These are phyloP conservation scores for Nycticebus coucang DNA, from an alignment of 2,113 vertebrate species.

Conservation along the genomic window DNA sequence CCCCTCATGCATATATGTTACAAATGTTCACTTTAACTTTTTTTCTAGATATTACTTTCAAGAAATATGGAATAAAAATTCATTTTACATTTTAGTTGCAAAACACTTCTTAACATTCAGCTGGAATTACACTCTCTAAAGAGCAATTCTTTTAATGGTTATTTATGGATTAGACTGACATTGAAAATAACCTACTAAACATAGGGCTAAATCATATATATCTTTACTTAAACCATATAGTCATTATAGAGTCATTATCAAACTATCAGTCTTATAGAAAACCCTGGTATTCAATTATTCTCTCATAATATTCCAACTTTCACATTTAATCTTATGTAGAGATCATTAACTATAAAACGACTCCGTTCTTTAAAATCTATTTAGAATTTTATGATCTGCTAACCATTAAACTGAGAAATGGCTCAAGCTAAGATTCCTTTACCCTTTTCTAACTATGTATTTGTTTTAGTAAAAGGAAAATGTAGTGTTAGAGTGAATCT, in stretches of 20 bases:
- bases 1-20: rapidly evolving
- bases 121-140: not conserved
- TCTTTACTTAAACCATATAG: not conserved
- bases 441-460: not conserved
- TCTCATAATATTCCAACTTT: conserved; percentile 21
- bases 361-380: not conserved
- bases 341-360: not conserved
- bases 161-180: not conserved
- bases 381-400: not conserved
- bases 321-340: conserved; percentile 11
- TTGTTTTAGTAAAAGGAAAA: not conserved
- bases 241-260: not conserved
- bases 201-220: not conserved
- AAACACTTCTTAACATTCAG: conserved; percentile 37
- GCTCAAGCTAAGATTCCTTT: not conserved
- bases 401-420: not conserved
- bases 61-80: not conserved
- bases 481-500: not conserved
- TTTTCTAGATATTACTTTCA: not conserved
- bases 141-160: not conserved
- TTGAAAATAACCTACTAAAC: not conserved
- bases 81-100: not conserved
- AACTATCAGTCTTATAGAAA: not conserved
- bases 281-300: not conserved
- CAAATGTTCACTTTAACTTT: not conserved